Base-by-base conservation (phyloP, 92 coral and sea anemone species). In the Diadumene lineata region DNA sequence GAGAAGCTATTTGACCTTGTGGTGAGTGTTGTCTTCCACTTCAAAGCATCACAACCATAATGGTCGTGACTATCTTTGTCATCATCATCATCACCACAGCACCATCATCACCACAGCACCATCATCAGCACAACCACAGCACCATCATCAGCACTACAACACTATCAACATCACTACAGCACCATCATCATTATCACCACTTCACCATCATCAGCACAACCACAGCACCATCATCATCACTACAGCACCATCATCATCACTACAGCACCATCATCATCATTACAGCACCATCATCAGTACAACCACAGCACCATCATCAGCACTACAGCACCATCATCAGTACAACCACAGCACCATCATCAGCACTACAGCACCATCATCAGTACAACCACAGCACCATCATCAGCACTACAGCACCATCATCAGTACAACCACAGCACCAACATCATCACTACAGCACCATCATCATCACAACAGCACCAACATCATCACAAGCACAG, bases 1-100 rank as follows among this genome's bases (percentile, higher is more conserved):
- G 97, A 91, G 18, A 85, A 84, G 57, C 87, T 91, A 1, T 74
- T 85, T 15, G 92, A 91, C 55, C 77, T 91, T 10, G 85, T 91
- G 97, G 96, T 90, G 63, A 67, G 91, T 38, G 48, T 38, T 38
- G 13, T 38, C 48, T 38, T n/a, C n/a, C n/a, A n/a, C n/a, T n/a
- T n/a, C n/a, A n/a, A n/a, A n/a, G n/a, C n/a, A n/a, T n/a, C n/a
- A n/a, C n/a, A n/a, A n/a, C n/a, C n/a, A n/a, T n/a, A n/a, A n/a
- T n/a, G n/a, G n/a, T n/a, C n/a, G n/a, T n/a, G n/a, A n/a, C n/a
- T n/a, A n/a, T n/a, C n/a, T n/a, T n/a, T n/a, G n/a, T n/a, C n/a
- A n/a, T n/a, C 48, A 38, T 38, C 48, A 38, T 38, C 48, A 38
- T 38, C 13, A 0, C 1, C 4, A 58, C 28, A 22, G 15, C 26